These are phyloP conservation scores for Pristionchus entomophagus DNA, from an alignment of 2,888 invertebrate species.

Conservation along the genomic window DNA sequence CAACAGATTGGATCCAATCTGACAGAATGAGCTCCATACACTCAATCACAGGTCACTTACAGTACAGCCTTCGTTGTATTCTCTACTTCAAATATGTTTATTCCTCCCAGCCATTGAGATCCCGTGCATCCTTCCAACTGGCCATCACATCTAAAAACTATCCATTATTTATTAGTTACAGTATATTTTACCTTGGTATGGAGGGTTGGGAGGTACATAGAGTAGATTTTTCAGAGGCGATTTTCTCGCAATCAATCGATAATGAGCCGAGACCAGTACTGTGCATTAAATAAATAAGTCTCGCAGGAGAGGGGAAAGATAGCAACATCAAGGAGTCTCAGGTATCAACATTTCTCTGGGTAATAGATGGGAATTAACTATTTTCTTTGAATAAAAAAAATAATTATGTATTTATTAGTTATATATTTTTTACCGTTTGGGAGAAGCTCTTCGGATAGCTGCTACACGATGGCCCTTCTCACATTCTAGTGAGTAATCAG, in stretches of 20 bases:
- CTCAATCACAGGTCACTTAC: conserved; percentile 55
- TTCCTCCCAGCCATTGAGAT: conserved; percentile 72
- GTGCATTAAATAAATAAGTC: neutral
- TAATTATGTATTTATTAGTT: neutral
- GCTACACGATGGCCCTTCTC: conserved; percentile 63
- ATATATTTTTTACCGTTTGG: neutral
- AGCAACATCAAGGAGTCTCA: neutral
- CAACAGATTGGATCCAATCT: conserved; percentile 75
- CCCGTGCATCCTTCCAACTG: conserved; percentile 67
- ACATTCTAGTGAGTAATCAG: conserved; percentile 57
- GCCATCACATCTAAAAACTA: conserved; percentile 56
- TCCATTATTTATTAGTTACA: neutral
- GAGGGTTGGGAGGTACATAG: conserved; percentile 61
- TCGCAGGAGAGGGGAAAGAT: neutral
- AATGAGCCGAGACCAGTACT: conserved; percentile 44
- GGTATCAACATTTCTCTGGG: neutral
- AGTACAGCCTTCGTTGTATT: conserved; percentile 70
- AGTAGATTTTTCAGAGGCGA: conserved; percentile 57
- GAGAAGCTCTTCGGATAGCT: conserved; percentile 54
- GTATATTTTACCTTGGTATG: conserved; percentile 51
- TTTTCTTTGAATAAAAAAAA: neutral
- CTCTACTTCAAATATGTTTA: conserved; percentile 71
- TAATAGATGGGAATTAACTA: neutral
- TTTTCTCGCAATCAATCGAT: conserved; percentile 65
- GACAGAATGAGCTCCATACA: neutral